Base-by-base conservation (phyloP, 2,888 invertebrate species). In the Catotricha subobsoleta region DNA sequence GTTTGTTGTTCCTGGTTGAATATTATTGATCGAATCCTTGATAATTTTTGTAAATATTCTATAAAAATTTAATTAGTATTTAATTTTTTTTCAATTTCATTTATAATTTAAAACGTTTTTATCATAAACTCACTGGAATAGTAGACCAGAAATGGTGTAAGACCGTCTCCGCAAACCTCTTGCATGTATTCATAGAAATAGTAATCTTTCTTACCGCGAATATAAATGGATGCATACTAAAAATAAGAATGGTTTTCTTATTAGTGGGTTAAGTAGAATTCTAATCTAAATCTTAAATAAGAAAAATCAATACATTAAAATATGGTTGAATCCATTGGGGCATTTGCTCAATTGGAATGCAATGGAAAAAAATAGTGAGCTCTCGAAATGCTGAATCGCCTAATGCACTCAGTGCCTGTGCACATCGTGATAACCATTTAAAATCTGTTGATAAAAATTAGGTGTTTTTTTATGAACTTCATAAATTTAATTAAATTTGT, bases 171-270 rank as follows among this genome's bases (percentile, higher is more conserved):
- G 19, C 62, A 62, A 1, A 62, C 51, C 16, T 51, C 54, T 12
- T 58, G 54, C 7, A 63, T 41, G 59, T 61, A 63, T 45, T 62
- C 62, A 40, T 63, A 62, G 3, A 62, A 47, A 39, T 58, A 59
- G 12, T 59, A 58, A 40, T 62, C 62, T 30, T 58, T 56, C 9
- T 48, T 46, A 1, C 63, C 63, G 2, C 48, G 50, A 0, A 62
- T 40, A 39, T 57, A 62, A 3, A 55, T 47, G 3, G 60, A 59
- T 43, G 55, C 52, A 15, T 53, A 48, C 55, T 56, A 27, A 29
- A 40, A 47, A 18, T 12, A 4, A 20, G 12, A 43, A 15, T 2
- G 3, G 20, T 16, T 38, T 30, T 13, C 16, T 33, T 33, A 16
- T 18, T 41, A 40, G 23, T n/a, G 27, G 8, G 15, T 33, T 39